Conservation (phyloP, 2,797 vertebrate genomes). For the Gila robusta region DNA sequence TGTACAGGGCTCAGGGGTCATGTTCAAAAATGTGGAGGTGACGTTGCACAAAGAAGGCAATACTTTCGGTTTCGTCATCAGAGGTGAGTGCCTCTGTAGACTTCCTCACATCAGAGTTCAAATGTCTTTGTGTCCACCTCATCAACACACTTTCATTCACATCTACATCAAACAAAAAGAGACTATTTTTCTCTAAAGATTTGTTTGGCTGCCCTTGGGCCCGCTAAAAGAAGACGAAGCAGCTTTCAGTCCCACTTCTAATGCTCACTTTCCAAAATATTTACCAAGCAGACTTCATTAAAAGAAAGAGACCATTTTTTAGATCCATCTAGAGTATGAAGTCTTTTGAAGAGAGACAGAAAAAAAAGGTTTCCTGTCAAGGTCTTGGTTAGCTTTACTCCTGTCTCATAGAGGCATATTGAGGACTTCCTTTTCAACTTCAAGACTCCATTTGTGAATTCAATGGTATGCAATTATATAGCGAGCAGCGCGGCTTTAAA, state of each 20-base stretch:
- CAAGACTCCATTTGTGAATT: constrained; percentile 30
- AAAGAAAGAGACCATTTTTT: constrained; percentile 36
- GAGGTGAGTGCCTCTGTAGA: constrained; percentile 77
- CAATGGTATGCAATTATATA: constrained; percentile 21
- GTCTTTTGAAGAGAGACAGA: constrained; percentile 41
- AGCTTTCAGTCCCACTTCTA: constrained; percentile 13
- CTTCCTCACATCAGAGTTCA: neutral
- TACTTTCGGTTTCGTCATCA: constrained; percentile 96
- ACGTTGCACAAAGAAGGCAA: constrained; percentile 98
- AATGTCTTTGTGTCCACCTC: constrained; percentile 30
- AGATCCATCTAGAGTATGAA: neutral
- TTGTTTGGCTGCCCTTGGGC: constrained; percentile 33
- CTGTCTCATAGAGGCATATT: constrained; percentile 41
- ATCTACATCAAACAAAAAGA: constrained; percentile 54
- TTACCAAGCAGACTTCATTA: constrained; percentile 47
- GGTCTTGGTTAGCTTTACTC: constrained; percentile 37
- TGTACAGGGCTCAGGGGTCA: constrained; percentile 91
- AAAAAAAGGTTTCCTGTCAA: constrained; percentile 31
- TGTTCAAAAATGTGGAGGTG: constrained; percentile 96
- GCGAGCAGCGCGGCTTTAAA: neutral
- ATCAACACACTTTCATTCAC: constrained; percentile 36
- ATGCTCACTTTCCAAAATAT: constrained; percentile 40
- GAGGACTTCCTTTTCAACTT: constrained; percentile 39
- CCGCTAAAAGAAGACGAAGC: neutral
- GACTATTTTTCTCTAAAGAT: neutral